Conservation (phyloP, 1,140 invertebrate genomes). For the Brachionus paranguensis region DNA sequence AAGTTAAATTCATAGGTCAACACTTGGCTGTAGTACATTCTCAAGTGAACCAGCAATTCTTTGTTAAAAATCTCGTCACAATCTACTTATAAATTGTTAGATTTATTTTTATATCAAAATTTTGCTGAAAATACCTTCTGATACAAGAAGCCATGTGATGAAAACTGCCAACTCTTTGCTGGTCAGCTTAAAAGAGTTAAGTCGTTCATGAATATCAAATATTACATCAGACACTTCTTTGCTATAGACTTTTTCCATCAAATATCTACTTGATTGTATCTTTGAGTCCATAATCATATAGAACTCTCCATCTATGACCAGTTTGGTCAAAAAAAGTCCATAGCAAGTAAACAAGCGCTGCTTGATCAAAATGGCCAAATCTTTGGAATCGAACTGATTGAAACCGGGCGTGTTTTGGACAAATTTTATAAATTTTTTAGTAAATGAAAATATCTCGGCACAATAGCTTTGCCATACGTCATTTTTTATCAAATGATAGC, state of each 20-base stretch:
- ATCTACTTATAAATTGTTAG: not conserved
- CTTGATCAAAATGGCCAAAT: not conserved
- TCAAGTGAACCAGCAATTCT: slow-evolving; percentile 12
- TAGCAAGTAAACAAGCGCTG: not conserved
- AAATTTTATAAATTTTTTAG: slow-evolving; percentile 4
- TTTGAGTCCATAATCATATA: slow-evolving; percentile 20
- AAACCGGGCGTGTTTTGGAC: slow-evolving; percentile 19
- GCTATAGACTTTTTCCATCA: not conserved
- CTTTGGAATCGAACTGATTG: slow-evolving; percentile 14
- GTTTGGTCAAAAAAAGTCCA: slow-evolving; percentile 14
- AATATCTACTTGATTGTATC: slow-evolving; percentile 15
- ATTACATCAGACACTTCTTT: slow-evolving; percentile 7
- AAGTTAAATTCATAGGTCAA: slow-evolving; percentile 14
- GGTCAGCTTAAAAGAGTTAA: not conserved
- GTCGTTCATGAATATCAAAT: slow-evolving; percentile 28
- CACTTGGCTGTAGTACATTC: slow-evolving; percentile 22
- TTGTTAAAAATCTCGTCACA: not conserved
- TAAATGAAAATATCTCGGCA: not conserved
- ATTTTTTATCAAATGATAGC: slow-evolving; percentile 1
- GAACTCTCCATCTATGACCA: slow-evolving; percentile 25
- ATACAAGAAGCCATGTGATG: not conserved
- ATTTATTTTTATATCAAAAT: not conserved
- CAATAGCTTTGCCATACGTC: slow-evolving; percentile 27
- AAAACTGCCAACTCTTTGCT: not conserved
- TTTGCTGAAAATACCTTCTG: not conserved